Evolutionary conservation across 1,140 invertebrate genomes (phyloP).

Genomic region (Parapsyche elsis): DNA sequence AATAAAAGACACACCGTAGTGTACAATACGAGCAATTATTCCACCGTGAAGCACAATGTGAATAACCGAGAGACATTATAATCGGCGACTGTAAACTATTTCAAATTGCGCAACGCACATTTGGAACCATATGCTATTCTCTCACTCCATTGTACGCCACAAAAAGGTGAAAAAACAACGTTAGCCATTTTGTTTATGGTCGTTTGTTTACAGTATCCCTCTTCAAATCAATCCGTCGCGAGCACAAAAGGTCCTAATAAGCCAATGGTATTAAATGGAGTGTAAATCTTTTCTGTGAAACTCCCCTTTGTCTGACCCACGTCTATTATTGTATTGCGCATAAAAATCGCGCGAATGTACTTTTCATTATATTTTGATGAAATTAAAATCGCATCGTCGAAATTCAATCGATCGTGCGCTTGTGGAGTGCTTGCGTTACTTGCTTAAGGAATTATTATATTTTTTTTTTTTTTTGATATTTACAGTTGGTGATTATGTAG

Average conservation of each 20-base stretch:
- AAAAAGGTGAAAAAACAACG: conserved; percentile 50
- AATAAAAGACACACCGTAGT: too few species aligned
- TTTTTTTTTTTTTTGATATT: too few species aligned
- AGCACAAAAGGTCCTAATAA: conserved; percentile 29
- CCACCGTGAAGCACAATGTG: too few species aligned
- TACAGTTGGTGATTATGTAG: not conserved
- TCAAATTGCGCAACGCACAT: not conserved
- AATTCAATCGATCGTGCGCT: too few species aligned
- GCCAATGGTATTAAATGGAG: conserved; percentile 40
- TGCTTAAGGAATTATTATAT: too few species aligned
- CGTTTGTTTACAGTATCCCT: conserved; percentile 45
- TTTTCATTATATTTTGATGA: too few species aligned
- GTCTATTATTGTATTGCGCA: not conserved
- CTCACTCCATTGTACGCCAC: not conserved
- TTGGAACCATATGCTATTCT: conserved; percentile 8
- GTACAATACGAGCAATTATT: too few species aligned
- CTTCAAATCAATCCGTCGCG: conserved; percentile 42
- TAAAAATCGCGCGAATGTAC: too few species aligned
- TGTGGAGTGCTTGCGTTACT: too few species aligned
- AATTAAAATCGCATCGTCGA: too few species aligned
- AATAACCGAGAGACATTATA: too few species aligned
- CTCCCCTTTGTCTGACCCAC: not conserved
- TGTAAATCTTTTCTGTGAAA: conserved; percentile 9
- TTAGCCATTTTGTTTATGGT: conserved; percentile 43
- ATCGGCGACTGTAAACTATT: not conserved